Evolutionary conservation across 2,113 vertebrate genomes (phyloP).

Genomic region (Struthio camelus): DNA sequence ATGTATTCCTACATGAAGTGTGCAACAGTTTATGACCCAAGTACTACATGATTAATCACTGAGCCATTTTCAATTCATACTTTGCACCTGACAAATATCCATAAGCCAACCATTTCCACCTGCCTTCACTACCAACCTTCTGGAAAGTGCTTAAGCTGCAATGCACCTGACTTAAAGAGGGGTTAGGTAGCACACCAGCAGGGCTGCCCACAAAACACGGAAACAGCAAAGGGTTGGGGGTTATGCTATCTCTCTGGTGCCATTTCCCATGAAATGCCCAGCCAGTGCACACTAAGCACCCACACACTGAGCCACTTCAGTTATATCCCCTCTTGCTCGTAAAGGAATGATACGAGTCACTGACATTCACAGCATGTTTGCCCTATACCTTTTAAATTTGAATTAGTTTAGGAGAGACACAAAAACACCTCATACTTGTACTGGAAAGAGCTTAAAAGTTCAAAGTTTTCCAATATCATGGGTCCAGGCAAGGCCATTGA

Average conservation of each 20-base stretch:
- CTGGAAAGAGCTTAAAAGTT: not conserved
- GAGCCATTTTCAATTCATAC: not conserved
- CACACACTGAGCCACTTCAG: not conserved
- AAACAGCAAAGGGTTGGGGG: not conserved
- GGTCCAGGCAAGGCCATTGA: not conserved
- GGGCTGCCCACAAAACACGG: not conserved
- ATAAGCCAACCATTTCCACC: not conserved
- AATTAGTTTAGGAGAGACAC: not conserved
- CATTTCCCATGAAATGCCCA: not conserved
- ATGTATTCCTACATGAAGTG: not conserved
- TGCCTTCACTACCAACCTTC: not conserved
- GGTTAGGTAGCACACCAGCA: not conserved
- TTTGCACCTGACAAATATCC: not conserved
- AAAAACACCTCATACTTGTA: not conserved
- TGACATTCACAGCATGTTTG: not conserved
- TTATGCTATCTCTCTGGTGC: not conserved
- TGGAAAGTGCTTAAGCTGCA: not conserved
- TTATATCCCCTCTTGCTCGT: not conserved
- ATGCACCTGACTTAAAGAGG: not conserved
- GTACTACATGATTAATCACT: not conserved
- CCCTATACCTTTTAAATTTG: not conserved
- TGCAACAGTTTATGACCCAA: not conserved
- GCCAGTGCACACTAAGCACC: not conserved
- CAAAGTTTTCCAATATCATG: rapidly evolving
- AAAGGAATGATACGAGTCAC: not conserved